phyloP scores from a whole-genome alignment of 1,140 invertebrate species.

The Helicorthomorpha holstii region DNA sequence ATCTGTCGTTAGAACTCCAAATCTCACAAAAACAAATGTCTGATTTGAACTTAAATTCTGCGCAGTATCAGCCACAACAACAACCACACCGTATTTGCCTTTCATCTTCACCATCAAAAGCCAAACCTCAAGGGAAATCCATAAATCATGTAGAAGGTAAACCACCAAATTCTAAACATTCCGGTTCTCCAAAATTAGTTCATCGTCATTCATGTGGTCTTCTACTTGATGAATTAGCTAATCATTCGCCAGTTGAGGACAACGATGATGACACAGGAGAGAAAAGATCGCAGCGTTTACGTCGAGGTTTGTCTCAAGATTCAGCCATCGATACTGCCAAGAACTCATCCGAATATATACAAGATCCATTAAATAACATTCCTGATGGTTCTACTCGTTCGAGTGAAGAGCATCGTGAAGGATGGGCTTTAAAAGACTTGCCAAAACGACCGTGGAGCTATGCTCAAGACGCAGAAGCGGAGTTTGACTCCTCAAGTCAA shows the following conservation, averaged over 20 bases:
- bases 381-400: too few relatives aligned
- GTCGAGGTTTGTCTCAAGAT: slow-evolving; percentile 24
- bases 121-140: slow-evolving; percentile 30
- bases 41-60: too few relatives aligned
- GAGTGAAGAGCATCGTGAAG: too few relatives aligned
- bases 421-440: neutral
- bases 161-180: neutral
- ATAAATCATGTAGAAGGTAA: neutral
- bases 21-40: too few relatives aligned
- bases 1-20: slow-evolving; percentile 64
- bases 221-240: slow-evolving; percentile 38
- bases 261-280: slow-evolving; percentile 34
- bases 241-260: slow-evolving; percentile 17
- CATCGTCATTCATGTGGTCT: slow-evolving; percentile 55
- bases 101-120: too few relatives aligned
- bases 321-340: slow-evolving; percentile 27
- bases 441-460: neutral
- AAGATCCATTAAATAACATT: slow-evolving; percentile 11
- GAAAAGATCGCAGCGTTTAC: slow-evolving; percentile 35
- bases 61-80: too few relatives aligned
- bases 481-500: neutral
- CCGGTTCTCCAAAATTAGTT: too few relatives aligned
- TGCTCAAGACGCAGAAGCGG: neutral
- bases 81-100: too few relatives aligned
- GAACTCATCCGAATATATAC: slow-evolving; percentile 34